phyloP scores from a whole-genome alignment of 2,113 vertebrate genomes.

The Porphyrio hochstetteri region DNA sequence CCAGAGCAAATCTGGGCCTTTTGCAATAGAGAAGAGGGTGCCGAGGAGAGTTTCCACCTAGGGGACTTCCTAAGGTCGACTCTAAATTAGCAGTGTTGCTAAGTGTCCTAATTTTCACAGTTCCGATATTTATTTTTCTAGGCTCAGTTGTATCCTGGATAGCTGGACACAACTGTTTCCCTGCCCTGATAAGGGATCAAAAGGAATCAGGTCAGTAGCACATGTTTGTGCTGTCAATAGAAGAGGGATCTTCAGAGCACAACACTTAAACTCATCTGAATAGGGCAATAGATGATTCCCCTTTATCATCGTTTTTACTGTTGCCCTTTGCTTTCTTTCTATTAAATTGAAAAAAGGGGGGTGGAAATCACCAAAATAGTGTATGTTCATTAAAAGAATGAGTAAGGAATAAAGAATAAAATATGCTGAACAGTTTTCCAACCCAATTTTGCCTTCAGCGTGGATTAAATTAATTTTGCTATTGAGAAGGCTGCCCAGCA shows the following conservation, averaged over 20 bases:
- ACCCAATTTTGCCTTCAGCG: neutral
- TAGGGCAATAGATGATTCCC: neutral
- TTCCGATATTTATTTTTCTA: neutral
- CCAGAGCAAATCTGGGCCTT: neutral
- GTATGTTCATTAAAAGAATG: neutral
- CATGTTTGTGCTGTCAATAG: neutral
- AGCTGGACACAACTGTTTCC: neutral
- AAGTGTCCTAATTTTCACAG: neutral
- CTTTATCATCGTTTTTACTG: neutral
- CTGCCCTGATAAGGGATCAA: neutral
- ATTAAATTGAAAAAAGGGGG: fast-evolving
- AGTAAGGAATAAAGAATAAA: neutral
- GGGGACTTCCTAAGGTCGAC: neutral
- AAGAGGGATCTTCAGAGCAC: neutral
- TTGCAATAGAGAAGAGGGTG: neutral
- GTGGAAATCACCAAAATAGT: neutral
- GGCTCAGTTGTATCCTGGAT: neutral
- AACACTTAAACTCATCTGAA: neutral
- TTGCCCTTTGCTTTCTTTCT: neutral
- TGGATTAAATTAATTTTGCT: neutral
- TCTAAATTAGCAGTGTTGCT: neutral
- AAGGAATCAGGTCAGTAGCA: neutral
- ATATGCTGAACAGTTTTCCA: neutral
- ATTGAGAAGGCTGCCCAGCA: neutral
- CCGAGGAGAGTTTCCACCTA: neutral